Evolutionary conservation across 2,113 vertebrate species (phyloP).

Genomic region (Telmatochromis brachygnathus): DNA sequence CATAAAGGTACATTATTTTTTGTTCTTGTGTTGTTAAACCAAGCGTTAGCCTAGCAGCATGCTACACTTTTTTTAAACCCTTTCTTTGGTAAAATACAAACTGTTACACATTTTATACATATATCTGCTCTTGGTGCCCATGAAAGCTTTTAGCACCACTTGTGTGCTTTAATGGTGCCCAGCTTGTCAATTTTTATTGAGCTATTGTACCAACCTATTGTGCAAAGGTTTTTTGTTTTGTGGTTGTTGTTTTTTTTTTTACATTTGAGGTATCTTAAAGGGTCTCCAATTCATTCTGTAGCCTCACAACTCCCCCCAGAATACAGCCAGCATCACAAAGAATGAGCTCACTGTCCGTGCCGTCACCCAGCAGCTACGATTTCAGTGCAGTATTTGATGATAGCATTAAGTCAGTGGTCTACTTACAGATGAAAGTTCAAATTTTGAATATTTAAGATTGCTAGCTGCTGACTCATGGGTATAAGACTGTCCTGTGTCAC

Average conservation of each 20-base stretch:
- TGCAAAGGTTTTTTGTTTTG: not conserved
- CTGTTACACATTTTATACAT: not conserved
- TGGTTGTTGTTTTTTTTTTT: accelerated
- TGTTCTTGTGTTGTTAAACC: not conserved
- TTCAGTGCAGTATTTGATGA: not conserved
- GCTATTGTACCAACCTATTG: not conserved
- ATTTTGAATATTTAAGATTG: not conserved
- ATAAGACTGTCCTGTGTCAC: not conserved
- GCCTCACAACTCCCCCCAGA: not conserved
- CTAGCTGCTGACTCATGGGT: not conserved
- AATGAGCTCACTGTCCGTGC: not conserved
- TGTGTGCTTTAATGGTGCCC: not conserved
- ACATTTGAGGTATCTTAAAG: not conserved
- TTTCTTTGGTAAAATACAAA: not conserved
- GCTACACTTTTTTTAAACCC: not conserved
- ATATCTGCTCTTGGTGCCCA: not conserved
- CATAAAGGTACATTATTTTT: not conserved
- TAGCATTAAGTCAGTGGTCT: not conserved
- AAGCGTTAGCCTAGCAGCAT: not conserved
- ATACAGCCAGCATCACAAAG: not conserved
- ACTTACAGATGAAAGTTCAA: not conserved
- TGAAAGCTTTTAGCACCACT: not conserved
- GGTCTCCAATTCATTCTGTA: not conserved
- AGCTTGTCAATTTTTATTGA: not conserved
- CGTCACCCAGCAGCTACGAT: not conserved